Percentiles rank a stretch among this genome's conserved stretches.
Conservation (phyloP, 1,140 invertebrate species). For the Drosophila pseudoananassae region DNA sequence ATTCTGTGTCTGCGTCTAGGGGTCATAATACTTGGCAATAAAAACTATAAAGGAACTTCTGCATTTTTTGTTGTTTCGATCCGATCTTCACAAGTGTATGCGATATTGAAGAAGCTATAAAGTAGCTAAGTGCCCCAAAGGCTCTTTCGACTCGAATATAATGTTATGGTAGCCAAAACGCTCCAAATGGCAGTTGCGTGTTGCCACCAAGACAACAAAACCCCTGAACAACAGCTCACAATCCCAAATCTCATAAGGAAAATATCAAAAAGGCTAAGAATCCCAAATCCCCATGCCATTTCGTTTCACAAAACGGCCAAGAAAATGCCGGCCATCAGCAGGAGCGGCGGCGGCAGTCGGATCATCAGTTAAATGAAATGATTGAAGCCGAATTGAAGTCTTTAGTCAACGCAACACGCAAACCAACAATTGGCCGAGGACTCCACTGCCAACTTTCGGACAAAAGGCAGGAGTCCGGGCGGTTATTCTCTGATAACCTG, state of each 20-base stretch:
- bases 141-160: conserved; percentile 36
- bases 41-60: conserved; percentile 54
- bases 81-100: conserved; percentile 75
- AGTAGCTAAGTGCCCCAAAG: conserved; percentile 76
- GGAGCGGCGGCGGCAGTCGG: conserved; percentile 51
- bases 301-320: neutral
- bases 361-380: conserved; percentile 82
- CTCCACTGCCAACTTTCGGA: neutral
- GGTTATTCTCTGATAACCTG: conserved; percentile 67
- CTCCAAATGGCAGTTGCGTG: conserved; percentile 73
- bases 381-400: conserved; percentile 81
- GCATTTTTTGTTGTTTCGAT: conserved; percentile 34
- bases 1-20: conserved; percentile 32
- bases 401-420: conserved; percentile 79
- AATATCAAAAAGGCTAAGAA: neutral
- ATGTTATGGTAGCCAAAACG: conserved; percentile 74
- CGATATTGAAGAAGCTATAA: conserved; percentile 70
- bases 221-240: neutral
- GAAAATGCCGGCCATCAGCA: conserved; percentile 60
- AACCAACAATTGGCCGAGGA: conserved; percentile 69
- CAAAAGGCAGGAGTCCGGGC: conserved; percentile 7
- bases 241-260: conserved; percentile 5
- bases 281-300: neutral
- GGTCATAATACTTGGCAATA: conserved; percentile 17
- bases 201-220: conserved; percentile 34